Evolutionary conservation across 2,797 vertebrate genomes (phyloP).

Genomic region (Pantherophis alleghaniensis): DNA sequence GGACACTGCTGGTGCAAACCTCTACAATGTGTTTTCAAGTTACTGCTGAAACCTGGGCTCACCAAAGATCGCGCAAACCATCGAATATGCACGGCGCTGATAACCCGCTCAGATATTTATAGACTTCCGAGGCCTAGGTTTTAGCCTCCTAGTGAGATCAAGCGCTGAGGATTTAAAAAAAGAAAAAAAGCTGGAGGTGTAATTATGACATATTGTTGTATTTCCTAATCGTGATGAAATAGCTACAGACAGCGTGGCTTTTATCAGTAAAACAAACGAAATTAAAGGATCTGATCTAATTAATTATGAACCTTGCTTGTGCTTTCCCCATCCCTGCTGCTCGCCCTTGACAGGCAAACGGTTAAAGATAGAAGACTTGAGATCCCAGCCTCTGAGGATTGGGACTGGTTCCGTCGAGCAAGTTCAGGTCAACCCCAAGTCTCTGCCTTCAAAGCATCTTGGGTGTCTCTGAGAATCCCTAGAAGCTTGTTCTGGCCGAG

Average conservation of each 20-base stretch:
- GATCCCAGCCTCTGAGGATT: conserved; percentile 72
- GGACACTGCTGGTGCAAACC: neutral
- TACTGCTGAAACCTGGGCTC: neutral
- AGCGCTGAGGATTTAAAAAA: neutral
- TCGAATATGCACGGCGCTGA: neutral
- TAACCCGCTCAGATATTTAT: neutral
- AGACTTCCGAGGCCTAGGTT: conserved; percentile 4
- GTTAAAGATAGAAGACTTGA: conserved; percentile 71
- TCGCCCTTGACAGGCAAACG: conserved; percentile 73
- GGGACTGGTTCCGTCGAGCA: conserved; percentile 74
- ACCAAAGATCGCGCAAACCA: neutral
- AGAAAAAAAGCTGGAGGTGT: neutral
- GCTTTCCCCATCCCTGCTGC: conserved; percentile 47
- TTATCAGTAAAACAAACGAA: conserved; percentile 20
- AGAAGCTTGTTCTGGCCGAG: conserved; percentile 78
- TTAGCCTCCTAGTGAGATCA: conserved; percentile 17
- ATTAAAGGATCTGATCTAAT: conserved; percentile 51
- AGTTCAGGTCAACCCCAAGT: conserved; percentile 77
- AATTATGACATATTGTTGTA: conserved; percentile 28
- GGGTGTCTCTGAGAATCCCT: conserved; percentile 78
- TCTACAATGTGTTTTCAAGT: conserved; percentile 13
- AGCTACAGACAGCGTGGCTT: neutral
- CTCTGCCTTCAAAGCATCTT: conserved; percentile 80
- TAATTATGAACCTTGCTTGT: conserved; percentile 55
- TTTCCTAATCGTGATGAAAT: conserved; percentile 5